A percentile compares a stretch with the other conserved stretches of the same genome.
These are phyloP conservation scores for Dendropsophus ebraccatus DNA, from an alignment of 2,113 vertebrate species.

Conservation along the genomic window DNA sequence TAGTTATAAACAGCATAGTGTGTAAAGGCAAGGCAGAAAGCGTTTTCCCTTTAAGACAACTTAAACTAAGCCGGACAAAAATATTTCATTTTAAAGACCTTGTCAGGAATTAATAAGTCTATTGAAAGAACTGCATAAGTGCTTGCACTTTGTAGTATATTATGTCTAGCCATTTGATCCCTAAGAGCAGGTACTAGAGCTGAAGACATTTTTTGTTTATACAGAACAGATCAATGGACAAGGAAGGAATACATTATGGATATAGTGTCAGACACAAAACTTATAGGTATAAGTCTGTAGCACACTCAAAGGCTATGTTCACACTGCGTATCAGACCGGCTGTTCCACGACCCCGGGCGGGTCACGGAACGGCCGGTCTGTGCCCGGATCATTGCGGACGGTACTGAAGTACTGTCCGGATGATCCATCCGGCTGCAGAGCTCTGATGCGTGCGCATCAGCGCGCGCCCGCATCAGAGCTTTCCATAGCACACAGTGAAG, in stretches of 20 bases:
- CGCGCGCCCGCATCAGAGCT: too few species aligned
- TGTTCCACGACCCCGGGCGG: too few species aligned
- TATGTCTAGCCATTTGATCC: background rate
- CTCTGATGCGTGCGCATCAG: too few species aligned
- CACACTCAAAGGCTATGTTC: too few species aligned
- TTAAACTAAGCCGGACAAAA: background rate
- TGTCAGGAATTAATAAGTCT: background rate
- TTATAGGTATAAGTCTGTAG: background rate
- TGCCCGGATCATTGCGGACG: too few species aligned
- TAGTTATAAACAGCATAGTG: background rate
- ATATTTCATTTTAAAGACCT: background rate
- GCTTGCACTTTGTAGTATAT: background rate
- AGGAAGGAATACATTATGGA: background rate
- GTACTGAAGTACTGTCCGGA: too few species aligned
- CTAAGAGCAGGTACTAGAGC: slow-evolving; percentile 3
- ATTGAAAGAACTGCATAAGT: background rate
- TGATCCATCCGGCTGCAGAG: too few species aligned
- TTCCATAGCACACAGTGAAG: too few species aligned
- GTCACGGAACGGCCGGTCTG: too few species aligned
- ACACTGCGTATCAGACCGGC: too few species aligned
- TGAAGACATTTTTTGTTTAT: background rate
- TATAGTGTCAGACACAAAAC: background rate
- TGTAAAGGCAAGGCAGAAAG: background rate
- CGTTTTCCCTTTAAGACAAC: background rate
- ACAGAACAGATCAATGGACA: background rate